Percentiles rank a stretch among this genome's conserved stretches.
phyloP scores from a whole-genome alignment of 2,888 invertebrate genomes.

The Himalopsyche japonica region DNA sequence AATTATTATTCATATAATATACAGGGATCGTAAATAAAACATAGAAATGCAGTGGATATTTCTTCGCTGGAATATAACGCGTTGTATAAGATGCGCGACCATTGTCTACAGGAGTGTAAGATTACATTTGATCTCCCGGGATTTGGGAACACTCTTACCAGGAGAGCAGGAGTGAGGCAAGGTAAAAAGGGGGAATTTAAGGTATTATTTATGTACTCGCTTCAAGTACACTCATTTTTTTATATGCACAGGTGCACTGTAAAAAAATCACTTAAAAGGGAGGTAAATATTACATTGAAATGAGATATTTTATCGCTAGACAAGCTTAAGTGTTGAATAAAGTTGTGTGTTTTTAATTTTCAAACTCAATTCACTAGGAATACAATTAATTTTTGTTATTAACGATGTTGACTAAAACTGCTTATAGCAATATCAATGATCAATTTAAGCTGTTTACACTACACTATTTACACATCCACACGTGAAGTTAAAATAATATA shows the following conservation, averaged over 20 bases:
- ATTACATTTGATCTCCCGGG: slow-evolving; percentile 40
- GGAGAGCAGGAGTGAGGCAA: background rate
- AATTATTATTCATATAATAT: background rate
- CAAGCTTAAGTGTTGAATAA: too few species aligned
- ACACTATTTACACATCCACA: too few species aligned
- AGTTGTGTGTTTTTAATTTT: too few species aligned
- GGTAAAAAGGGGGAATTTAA: background rate
- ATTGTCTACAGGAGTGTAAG: slow-evolving; percentile 38
- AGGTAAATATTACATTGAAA: background rate
- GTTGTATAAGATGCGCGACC: slow-evolving; percentile 19
- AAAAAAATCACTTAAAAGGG: slow-evolving; percentile 5
- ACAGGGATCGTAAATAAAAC: background rate
- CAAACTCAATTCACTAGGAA: too few species aligned
- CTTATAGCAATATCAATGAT: too few species aligned
- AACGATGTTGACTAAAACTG: too few species aligned
- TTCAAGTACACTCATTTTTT: slow-evolving; percentile 21
- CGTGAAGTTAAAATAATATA: too few species aligned
- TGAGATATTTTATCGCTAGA: background rate
- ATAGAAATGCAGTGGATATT: background rate
- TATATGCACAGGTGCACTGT: slow-evolving; percentile 16
- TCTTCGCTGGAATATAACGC: background rate
- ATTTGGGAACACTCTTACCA: slow-evolving; percentile 11
- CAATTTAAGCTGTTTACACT: too few species aligned
- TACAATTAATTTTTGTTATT: too few species aligned
- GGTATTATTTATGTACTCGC: slow-evolving; percentile 36